Evolutionary conservation across 1,140 invertebrate species (phyloP).

Genomic region (Rhopalosiphum padi): DNA sequence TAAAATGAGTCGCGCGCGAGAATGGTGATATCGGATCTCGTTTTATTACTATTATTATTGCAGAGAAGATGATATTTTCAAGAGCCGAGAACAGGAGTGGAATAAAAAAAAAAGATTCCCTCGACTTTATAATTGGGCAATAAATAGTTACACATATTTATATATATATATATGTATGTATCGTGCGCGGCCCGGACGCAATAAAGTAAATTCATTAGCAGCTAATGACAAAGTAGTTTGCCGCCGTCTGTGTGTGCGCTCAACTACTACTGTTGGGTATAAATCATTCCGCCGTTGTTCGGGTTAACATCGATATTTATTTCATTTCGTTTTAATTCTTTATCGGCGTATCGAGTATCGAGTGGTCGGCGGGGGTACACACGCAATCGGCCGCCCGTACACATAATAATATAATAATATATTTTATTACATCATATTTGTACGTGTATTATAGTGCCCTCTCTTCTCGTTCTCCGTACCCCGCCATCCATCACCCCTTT

Average conservation of each 20-base stretch:
- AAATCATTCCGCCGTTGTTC: slow-evolving; percentile 51
- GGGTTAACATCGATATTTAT: slow-evolving; percentile 51
- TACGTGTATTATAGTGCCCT: neutral
- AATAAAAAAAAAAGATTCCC: neutral
- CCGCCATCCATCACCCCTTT: neutral
- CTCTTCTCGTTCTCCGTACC: neutral
- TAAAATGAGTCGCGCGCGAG: neutral
- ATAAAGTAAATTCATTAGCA: slow-evolving; percentile 58
- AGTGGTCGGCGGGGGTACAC: neutral
- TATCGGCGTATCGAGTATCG: slow-evolving; percentile 35
- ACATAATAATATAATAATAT: neutral
- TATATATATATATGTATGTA: neutral
- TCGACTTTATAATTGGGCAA: slow-evolving; percentile 50
- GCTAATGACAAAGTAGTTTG: slow-evolving; percentile 58
- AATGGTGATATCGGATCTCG: slow-evolving; percentile 27
- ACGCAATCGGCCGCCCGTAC: slow-evolving; percentile 7
- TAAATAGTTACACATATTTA: slow-evolving; percentile 48
- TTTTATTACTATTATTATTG: slow-evolving; percentile 10
- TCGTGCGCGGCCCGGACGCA: slow-evolving; percentile 48
- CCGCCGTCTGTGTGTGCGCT: slow-evolving; percentile 11
- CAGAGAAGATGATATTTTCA: slow-evolving; percentile 36
- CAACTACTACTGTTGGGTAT: slow-evolving; percentile 36
- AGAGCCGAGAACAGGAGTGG: neutral
- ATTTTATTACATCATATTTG: slow-evolving; percentile 14
- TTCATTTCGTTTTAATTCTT: slow-evolving; percentile 32